Base-by-base conservation (phyloP, 2,888 invertebrate species). In the Morpho achilles region DNA sequence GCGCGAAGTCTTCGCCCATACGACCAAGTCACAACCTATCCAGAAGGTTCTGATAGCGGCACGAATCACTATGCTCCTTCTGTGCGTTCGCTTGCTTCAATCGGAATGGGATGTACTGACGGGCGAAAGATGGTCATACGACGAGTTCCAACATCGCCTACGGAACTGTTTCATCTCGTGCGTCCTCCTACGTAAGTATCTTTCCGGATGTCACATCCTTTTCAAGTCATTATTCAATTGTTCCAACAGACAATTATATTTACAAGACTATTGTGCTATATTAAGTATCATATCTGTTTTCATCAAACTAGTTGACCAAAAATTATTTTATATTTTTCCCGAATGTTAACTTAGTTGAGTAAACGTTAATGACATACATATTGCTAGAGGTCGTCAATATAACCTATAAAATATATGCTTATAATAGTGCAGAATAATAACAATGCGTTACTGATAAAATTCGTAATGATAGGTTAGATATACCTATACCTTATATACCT, bases 81-180 rank as follows among this genome's bases (percentile, higher is more conserved):
- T 42, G 93, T 96, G 65, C 91, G 95, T 65, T 96, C 96, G 50
- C 92, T 96, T 71, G 95, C 96, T 58, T 96, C 96, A 53, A 96
- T 96, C 69, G 96, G 96, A 53, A 95, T 97, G 93, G 97, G 97
- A 42, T 96, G 96, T 64, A 96, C 96, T 47, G 96, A 97, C 84
- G 97, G 97, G 50, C 93, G 95, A 71, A 95, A 95, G 88, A 93
- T 97, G 92, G 96, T 96, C 71, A 95, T 96, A 71, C 91, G 95
- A 72, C 92, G 95, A 75, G 96, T 96, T 69, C 96, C 96, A 59
- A 96, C 95, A 55, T 96, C 96, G 68, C 96, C 96, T 60, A 94
- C 95, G 68, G 96, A 96, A 88, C 91, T 97, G 69, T 95, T 96
- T 79, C 96, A 95, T 89, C 94, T 96, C 86, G 95, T 96, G 68